These are phyloP conservation scores for Samia ricini DNA, from an alignment of 1,140 invertebrate genomes.

Conservation along the genomic window DNA sequence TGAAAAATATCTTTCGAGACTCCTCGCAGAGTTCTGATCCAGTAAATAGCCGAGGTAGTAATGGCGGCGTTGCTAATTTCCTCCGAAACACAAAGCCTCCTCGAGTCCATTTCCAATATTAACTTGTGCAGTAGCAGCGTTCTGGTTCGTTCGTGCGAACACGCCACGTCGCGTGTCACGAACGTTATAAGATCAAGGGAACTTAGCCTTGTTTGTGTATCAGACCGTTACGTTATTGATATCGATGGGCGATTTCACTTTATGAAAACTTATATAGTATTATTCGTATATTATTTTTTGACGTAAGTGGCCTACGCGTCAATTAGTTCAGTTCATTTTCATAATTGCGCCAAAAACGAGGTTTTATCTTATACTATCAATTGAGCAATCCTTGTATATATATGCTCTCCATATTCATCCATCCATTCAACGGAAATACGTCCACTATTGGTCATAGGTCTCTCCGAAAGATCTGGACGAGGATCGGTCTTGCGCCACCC, in stretches of 20 bases:
- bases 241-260: not conserved
- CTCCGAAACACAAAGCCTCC: not conserved
- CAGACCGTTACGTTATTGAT: not conserved
- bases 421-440: too few species aligned
- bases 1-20: too few species aligned
- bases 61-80: not conserved
- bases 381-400: too few species aligned
- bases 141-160: not conserved
- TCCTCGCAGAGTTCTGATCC: not conserved
- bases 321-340: not conserved
- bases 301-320: not conserved
- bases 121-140: not conserved
- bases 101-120: not conserved
- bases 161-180: not conserved
- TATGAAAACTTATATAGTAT: not conserved
- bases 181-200: not conserved
- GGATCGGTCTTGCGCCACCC: too few species aligned
- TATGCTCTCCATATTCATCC: too few species aligned
- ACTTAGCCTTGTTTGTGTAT: not conserved
- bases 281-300: not conserved
- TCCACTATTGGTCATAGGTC: too few species aligned
- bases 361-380: too few species aligned
- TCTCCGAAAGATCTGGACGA: too few species aligned
- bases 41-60: not conserved
- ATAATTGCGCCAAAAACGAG: too few species aligned